Evolutionary conservation across 2,113 vertebrate genomes (phyloP).

Genomic region (Cricetomys ansorgei): DNA sequence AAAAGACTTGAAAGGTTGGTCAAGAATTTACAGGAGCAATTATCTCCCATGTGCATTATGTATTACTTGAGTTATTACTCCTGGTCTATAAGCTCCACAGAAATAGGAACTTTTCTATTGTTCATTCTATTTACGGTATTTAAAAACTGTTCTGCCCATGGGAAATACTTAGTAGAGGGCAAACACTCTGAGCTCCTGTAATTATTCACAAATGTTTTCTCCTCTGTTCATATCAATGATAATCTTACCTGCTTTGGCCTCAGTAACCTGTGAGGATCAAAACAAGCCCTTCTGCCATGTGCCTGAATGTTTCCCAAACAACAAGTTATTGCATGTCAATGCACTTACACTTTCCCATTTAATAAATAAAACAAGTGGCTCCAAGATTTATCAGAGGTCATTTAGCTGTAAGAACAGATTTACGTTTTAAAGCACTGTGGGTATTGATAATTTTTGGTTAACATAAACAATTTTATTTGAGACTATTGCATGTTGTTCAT

Average conservation of each 20-base stretch:
- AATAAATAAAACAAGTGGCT: background rate
- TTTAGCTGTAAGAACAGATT: background rate
- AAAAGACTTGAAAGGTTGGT: background rate
- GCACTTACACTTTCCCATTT: background rate
- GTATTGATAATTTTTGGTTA: background rate
- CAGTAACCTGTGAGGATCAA: background rate
- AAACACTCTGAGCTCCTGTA: background rate
- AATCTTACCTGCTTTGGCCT: background rate
- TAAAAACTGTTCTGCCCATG: background rate
- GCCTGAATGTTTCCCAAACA: background rate
- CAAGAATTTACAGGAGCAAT: background rate
- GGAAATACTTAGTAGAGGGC: background rate
- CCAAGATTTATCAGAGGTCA: background rate
- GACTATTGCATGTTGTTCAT: background rate
- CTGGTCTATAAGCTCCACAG: background rate
- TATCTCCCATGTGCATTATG: background rate
- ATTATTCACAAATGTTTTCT: background rate
- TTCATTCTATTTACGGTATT: background rate
- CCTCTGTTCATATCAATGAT: background rate
- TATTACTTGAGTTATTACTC: background rate
- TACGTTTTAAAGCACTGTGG: background rate
- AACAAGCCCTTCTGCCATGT: background rate
- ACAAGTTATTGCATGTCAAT: background rate
- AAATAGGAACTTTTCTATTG: background rate
- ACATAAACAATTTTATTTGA: background rate